phyloP scores from a whole-genome alignment of 2,888 invertebrate genomes.

The Erebia palarica region DNA sequence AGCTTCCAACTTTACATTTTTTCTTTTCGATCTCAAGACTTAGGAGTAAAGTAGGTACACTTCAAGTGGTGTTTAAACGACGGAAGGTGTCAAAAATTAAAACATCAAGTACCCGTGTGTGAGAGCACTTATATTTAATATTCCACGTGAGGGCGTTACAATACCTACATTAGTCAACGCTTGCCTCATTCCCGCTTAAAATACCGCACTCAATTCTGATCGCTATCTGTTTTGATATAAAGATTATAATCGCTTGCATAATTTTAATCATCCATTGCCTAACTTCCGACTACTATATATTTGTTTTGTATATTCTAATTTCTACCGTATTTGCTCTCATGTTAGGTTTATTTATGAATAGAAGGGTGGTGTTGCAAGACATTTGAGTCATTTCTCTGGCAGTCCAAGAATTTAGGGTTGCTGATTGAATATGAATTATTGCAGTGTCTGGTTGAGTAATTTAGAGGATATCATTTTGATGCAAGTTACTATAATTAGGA shows the following conservation, averaged over 20 bases:
- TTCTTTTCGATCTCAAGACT: neutral
- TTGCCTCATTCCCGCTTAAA: constrained; percentile 26
- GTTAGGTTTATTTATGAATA: constrained; percentile 25
- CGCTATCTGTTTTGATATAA: constrained; percentile 24
- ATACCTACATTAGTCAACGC: constrained; percentile 39
- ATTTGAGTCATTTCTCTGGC: constrained; percentile 41
- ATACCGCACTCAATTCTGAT: constrained; percentile 26
- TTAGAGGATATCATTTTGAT: neutral
- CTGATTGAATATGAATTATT: constrained; percentile 42
- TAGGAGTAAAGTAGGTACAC: neutral
- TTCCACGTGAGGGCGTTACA: constrained; percentile 43
- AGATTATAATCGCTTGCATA: constrained; percentile 32
- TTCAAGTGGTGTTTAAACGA: neutral
- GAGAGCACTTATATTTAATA: constrained; percentile 33
- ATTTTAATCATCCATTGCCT: constrained; percentile 27
- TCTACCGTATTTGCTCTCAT: constrained; percentile 7
- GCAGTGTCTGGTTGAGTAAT: constrained; percentile 4
- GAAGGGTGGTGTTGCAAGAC: constrained; percentile 1
- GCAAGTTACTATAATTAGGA: neutral
- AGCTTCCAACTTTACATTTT: too few relatives aligned
- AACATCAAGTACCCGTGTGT: constrained; percentile 29
- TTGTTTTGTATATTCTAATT: constrained; percentile 24
- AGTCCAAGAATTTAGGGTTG: constrained; percentile 44
- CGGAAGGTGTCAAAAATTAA: constrained; percentile 22
- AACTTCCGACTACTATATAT: constrained; percentile 34